phyloP scores from a whole-genome alignment of 2,797 vertebrate genomes.

The Takifugu ocellatus region DNA sequence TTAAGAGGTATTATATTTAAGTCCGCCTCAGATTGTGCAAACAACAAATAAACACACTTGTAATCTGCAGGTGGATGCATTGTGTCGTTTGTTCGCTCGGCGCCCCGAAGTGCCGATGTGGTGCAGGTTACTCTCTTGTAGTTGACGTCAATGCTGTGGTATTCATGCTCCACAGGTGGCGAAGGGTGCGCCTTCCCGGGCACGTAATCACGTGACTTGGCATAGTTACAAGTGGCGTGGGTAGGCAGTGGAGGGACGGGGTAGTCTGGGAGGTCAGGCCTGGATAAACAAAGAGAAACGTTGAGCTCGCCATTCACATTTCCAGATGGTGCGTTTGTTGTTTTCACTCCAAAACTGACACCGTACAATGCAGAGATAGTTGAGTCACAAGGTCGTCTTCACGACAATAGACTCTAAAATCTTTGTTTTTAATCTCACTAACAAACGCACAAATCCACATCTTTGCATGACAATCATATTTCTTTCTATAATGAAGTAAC shows the following conservation, averaged over 20 bases:
- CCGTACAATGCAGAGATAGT: conserved; percentile 17
- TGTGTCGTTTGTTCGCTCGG: conserved; percentile 66
- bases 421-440: neutral
- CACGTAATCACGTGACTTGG: conserved; percentile 73
- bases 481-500: neutral
- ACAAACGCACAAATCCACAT: neutral
- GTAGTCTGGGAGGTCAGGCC: conserved; percentile 79
- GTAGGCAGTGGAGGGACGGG: conserved; percentile 78
- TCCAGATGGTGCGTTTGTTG: conserved; percentile 31
- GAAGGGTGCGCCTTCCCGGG: conserved; percentile 54
- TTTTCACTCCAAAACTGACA: conserved; percentile 12
- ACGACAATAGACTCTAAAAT: neutral
- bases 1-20: conserved; percentile 3
- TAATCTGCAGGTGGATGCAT: conserved; percentile 77
- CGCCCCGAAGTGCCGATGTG: conserved; percentile 69
- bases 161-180: conserved; percentile 83
- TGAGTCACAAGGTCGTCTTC: neutral
- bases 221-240: conserved; percentile 65
- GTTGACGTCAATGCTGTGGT: conserved; percentile 82
- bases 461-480: neutral
- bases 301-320: conserved; percentile 20
- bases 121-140: conserved; percentile 79
- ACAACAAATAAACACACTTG: conserved; percentile 67
- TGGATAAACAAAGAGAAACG: conserved; percentile 42
- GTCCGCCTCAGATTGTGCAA: conserved; percentile 9